These are phyloP conservation scores for Pseudeuparius sepicola DNA, from an alignment of 2,888 invertebrate species.

Conservation along the genomic window DNA sequence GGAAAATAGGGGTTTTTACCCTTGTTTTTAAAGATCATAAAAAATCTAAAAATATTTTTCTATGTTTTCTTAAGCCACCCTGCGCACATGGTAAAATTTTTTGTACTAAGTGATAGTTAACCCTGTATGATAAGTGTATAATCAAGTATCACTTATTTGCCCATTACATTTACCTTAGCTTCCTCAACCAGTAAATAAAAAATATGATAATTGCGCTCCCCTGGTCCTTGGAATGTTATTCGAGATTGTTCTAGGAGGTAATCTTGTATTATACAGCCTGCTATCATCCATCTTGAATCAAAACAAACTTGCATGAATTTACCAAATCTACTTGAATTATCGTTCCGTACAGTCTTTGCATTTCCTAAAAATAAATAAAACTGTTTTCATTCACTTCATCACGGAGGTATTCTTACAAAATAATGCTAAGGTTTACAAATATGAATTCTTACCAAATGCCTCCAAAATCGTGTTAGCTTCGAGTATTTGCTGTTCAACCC, in stretches of 20 bases:
- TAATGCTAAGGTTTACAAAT: not conserved
- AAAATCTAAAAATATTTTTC: not conserved
- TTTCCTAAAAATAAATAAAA: conserved; percentile 52
- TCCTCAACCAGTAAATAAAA: conserved; percentile 87
- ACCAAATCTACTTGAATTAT: conserved; percentile 90
- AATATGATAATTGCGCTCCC: conserved; percentile 85
- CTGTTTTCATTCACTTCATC: too few relatives aligned
- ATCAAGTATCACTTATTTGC: too few relatives aligned
- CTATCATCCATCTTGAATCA: conserved; percentile 79
- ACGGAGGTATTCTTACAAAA: conserved; percentile 1
- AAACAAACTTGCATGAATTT: conserved; percentile 93
- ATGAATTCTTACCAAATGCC: conserved; percentile 65
- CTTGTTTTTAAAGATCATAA: too few relatives aligned
- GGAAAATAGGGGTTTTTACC: too few relatives aligned
- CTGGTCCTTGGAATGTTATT: conserved; percentile 79
- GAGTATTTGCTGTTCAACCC: conserved; percentile 93
- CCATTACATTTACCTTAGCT: conserved; percentile 50
- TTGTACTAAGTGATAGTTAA: too few relatives aligned
- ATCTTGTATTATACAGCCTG: conserved; percentile 85
- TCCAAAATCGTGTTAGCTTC: conserved; percentile 90
- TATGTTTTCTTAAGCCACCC: conserved; percentile 1
- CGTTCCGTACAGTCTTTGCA: conserved; percentile 86
- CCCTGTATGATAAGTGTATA: too few relatives aligned
- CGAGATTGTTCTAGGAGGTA: conserved; percentile 83
- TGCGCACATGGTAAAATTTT: too few relatives aligned